These are phyloP conservation scores for Labrus mixtus DNA, from an alignment of 2,113 vertebrate genomes.

Conservation along the genomic window DNA sequence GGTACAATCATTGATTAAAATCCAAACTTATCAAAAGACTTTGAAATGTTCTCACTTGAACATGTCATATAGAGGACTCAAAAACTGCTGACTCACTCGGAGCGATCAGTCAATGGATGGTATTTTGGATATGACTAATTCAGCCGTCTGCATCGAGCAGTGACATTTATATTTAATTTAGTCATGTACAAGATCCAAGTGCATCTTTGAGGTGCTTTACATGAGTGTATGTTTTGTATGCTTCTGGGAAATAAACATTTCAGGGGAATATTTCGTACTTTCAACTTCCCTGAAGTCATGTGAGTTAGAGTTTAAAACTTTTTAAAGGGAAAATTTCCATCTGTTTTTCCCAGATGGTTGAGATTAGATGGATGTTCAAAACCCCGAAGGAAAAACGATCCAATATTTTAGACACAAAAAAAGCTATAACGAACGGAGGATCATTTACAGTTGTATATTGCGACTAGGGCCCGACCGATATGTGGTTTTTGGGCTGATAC, in stretches of 20 bases:
- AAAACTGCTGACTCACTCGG: background rate
- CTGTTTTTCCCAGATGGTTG: no score
- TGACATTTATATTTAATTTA: background rate
- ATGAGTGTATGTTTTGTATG: no score
- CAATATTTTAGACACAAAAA: no score
- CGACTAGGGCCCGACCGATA: no score
- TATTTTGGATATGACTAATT: background rate
- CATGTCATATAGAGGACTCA: background rate
- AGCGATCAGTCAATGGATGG: background rate
- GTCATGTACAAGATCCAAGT: background rate
- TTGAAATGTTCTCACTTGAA: background rate
- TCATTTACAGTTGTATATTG: no score
- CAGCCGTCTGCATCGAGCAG: background rate
- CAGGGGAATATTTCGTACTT: no score
- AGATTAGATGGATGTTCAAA: no score
- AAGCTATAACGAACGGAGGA: no score
- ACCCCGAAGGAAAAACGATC: no score
- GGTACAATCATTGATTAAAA: background rate
- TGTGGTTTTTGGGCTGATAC: no score
- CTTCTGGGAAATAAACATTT: background rate
- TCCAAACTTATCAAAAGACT: background rate
- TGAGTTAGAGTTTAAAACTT: background rate
- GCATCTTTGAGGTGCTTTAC: background rate
- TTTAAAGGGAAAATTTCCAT: background rate
- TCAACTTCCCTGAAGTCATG: background rate